phyloP scores from a whole-genome alignment of 2,113 vertebrate genomes.

The Hipposideros armiger region DNA sequence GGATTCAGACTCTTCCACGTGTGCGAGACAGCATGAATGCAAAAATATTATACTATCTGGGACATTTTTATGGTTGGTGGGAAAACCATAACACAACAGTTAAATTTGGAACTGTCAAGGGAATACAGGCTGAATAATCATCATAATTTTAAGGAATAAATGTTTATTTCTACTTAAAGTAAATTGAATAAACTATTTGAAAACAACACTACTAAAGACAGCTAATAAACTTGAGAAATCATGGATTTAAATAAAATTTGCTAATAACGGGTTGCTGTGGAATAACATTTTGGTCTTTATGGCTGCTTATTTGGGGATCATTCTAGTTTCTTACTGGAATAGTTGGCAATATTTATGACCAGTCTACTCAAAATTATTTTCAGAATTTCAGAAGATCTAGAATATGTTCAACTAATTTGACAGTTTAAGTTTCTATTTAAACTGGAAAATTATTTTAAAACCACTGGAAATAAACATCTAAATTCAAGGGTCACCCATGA shows the following conservation, averaged over 20 bases:
- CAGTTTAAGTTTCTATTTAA: neutral
- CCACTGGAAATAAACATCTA: slow-evolving; percentile 30
- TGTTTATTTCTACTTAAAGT: slow-evolving; percentile 67
- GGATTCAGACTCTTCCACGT: slow-evolving; percentile 42
- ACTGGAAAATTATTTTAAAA: slow-evolving; percentile 25
- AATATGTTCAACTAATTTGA: neutral
- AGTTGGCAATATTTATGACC: neutral
- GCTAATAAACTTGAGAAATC: slow-evolving; percentile 52
- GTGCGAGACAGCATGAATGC: neutral
- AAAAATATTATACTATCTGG: slow-evolving; percentile 64
- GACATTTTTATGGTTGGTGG: slow-evolving; percentile 65
- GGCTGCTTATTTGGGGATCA: neutral
- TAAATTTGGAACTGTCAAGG: slow-evolving; percentile 65
- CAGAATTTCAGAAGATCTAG: neutral
- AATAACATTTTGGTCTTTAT: neutral
- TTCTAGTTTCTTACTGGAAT: slow-evolving; percentile 30
- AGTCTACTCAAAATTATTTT: neutral
- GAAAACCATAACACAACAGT: slow-evolving; percentile 65
- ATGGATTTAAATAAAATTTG: slow-evolving; percentile 7
- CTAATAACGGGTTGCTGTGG: neutral
- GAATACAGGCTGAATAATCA: slow-evolving; percentile 67
- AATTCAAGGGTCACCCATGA: neutral
- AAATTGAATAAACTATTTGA: slow-evolving; percentile 65
- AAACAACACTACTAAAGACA: slow-evolving; percentile 12
- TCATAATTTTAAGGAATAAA: slow-evolving; percentile 63